Conservation (phyloP, 2,888 invertebrate genomes). For the Bhutanitis thaidina region DNA sequence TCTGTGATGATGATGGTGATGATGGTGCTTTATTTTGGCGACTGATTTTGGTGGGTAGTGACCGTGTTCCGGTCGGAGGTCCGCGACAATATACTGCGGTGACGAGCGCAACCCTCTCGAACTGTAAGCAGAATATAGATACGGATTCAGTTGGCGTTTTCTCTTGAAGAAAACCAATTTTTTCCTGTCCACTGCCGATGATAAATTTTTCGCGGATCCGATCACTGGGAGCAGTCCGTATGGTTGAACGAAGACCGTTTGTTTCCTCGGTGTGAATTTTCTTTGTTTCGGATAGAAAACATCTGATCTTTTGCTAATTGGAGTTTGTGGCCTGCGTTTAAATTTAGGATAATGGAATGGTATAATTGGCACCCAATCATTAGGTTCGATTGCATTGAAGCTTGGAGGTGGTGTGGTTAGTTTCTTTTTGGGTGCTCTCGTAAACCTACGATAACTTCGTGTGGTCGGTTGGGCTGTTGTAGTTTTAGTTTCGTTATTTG, state of each 20-base stretch:
- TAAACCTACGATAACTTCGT: slow-evolving; percentile 56
- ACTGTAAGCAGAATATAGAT: slow-evolving; percentile 54
- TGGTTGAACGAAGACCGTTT: slow-evolving; percentile 55
- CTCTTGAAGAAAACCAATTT: slow-evolving; percentile 52
- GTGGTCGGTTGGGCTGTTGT: slow-evolving; percentile 41
- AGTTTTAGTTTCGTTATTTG: slow-evolving; percentile 28
- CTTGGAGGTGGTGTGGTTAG: slow-evolving; percentile 42
- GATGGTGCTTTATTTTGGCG: slow-evolving; percentile 80
- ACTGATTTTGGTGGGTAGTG: slow-evolving; percentile 43
- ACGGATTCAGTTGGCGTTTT: slow-evolving; percentile 47
- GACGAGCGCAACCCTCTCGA: slow-evolving; percentile 40
- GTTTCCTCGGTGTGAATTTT: slow-evolving; percentile 36
- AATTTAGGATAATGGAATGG: slow-evolving; percentile 52
- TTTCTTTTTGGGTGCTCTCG: slow-evolving; percentile 54
- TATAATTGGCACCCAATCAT: slow-evolving; percentile 71
- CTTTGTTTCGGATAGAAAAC: slow-evolving; percentile 25
- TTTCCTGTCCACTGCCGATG: slow-evolving; percentile 39
- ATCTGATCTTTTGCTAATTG: slow-evolving; percentile 51
- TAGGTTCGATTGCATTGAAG: slow-evolving; percentile 44
- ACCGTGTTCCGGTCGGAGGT: slow-evolving; percentile 51
- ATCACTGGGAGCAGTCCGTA: slow-evolving; percentile 62
- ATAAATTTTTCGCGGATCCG: slow-evolving; percentile 32
- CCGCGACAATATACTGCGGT: slow-evolving; percentile 38
- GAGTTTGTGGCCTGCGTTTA: slow-evolving; percentile 37
- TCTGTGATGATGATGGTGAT: slow-evolving; percentile 83